Percentiles rank a stretch among this genome's conserved stretches.
Conservation (phyloP, 2,113 vertebrate genomes). For the Carlito syrichta region DNA sequence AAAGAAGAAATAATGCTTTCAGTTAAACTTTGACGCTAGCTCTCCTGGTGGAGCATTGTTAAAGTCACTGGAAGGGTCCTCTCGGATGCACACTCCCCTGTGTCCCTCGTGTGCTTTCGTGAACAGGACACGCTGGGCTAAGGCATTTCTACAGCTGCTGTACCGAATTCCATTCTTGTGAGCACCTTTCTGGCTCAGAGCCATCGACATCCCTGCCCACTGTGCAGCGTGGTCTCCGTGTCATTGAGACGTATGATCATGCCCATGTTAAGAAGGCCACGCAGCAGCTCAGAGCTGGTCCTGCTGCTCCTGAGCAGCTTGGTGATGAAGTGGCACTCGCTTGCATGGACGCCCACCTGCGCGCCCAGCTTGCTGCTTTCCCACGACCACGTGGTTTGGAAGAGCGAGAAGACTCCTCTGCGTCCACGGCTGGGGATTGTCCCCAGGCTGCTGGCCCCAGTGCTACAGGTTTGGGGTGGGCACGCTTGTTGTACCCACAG, state of each 20-base stretch:
- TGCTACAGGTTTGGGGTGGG: not conserved
- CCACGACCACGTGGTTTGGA: not conserved
- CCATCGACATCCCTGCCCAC: not conserved
- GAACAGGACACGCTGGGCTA: not conserved
- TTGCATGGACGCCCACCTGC: not conserved
- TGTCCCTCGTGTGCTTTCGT: not conserved
- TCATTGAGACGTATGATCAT: not conserved
- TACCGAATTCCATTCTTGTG: not conserved
- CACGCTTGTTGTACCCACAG: rapidly evolving
- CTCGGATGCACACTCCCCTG: not conserved
- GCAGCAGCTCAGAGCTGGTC: not conserved
- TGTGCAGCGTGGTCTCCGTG: not conserved
- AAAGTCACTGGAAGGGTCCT: not conserved
- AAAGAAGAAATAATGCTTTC: not conserved
- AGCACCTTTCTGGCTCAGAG: not conserved
- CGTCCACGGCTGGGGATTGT: too few species aligned
- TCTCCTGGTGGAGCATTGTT: not conserved
- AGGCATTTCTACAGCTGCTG: not conserved
- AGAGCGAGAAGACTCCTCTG: not conserved
- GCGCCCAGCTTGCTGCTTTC: not conserved
- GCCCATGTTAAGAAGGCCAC: not conserved
- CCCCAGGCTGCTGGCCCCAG: not conserved
- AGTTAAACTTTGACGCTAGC: not conserved
- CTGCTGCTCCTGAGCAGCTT: not conserved
- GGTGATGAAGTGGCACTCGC: not conserved